Evolutionary conservation across 2,113 vertebrate species (phyloP).

Genomic region (Rafetus swinhoei): DNA sequence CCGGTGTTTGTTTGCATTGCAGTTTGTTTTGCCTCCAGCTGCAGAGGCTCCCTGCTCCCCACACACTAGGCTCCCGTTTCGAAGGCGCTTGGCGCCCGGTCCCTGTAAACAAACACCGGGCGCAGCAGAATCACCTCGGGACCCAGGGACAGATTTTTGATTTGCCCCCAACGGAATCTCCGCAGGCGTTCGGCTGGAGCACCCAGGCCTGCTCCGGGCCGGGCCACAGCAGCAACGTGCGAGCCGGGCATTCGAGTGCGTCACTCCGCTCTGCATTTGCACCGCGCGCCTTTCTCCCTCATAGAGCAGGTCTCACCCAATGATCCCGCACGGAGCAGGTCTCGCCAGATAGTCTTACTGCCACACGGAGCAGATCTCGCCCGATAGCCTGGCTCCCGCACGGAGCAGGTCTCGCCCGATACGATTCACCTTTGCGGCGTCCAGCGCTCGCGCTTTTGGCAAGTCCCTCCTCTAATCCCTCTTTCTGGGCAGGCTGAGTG

Average conservation of each 20-base stretch:
- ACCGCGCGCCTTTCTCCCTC: constrained; percentile 59
- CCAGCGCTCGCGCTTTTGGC: constrained; percentile 65
- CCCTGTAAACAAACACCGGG: constrained; percentile 62
- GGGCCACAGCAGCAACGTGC: constrained; percentile 62
- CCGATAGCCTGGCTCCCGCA: no score
- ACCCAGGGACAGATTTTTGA: constrained; percentile 60
- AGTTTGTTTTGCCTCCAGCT: constrained; percentile 59
- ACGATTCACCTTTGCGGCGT: constrained; percentile 65
- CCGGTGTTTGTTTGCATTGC: constrained; percentile 67
- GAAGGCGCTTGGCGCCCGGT: constrained; percentile 48
- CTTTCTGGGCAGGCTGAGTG: constrained; percentile 70
- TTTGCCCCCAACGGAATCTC: constrained; percentile 53
- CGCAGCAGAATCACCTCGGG: constrained; percentile 44
- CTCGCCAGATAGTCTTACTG: no score
- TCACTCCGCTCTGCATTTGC: constrained; percentile 67
- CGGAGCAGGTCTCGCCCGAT: constrained; percentile 22
- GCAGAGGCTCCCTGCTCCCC: constrained; percentile 24
- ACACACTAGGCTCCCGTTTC: constrained; percentile 25
- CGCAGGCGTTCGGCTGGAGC: not conserved
- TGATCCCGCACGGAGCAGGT: constrained; percentile 68
- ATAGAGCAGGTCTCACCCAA: constrained; percentile 68
- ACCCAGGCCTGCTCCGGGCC: constrained; percentile 55
- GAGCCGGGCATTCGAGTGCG: constrained; percentile 67
- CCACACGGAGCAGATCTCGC: no score
- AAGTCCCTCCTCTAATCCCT: constrained; percentile 70